phyloP scores from a whole-genome alignment of 2,797 vertebrate species.

The Botia almorhae region DNA sequence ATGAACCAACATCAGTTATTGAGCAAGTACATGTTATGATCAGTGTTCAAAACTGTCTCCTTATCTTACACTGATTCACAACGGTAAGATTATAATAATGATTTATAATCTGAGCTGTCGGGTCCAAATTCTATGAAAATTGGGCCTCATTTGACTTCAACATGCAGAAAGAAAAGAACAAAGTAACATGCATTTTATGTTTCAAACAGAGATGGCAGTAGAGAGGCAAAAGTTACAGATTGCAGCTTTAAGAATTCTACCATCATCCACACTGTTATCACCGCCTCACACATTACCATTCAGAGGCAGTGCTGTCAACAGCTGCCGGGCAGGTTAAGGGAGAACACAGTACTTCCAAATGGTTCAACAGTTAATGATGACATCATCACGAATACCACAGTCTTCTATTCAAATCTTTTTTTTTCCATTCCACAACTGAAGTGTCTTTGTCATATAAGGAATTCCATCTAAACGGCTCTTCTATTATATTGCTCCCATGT shows the following conservation, averaged over 20 bases:
- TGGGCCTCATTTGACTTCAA: no score
- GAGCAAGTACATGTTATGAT: no score
- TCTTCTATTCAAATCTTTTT: neutral
- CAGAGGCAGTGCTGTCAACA: conserved; percentile 49
- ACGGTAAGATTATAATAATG: no score
- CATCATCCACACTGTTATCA: conserved; percentile 14
- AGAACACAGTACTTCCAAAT: conserved; percentile 45
- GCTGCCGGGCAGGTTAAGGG: conserved; percentile 32
- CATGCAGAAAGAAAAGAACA: no score
- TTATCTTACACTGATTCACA: no score
- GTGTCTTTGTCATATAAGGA: conserved; percentile 31
- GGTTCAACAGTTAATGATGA: conserved; percentile 58
- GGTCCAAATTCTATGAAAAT: no score
- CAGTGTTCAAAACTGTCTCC: no score
- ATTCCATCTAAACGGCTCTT: conserved; percentile 33
- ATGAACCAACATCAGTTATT: no score
- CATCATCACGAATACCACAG: conserved; percentile 43
- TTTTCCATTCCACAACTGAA: conserved; percentile 38
- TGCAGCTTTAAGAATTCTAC: neutral
- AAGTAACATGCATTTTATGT: no score
- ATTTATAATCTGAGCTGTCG: no score
- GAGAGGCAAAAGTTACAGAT: no score
- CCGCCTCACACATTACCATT: conserved; percentile 24
- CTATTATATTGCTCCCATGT: conserved; percentile 21
- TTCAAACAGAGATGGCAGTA: no score